Conservation (phyloP, 2,113 vertebrate species). For the Glaucomys volans region DNA sequence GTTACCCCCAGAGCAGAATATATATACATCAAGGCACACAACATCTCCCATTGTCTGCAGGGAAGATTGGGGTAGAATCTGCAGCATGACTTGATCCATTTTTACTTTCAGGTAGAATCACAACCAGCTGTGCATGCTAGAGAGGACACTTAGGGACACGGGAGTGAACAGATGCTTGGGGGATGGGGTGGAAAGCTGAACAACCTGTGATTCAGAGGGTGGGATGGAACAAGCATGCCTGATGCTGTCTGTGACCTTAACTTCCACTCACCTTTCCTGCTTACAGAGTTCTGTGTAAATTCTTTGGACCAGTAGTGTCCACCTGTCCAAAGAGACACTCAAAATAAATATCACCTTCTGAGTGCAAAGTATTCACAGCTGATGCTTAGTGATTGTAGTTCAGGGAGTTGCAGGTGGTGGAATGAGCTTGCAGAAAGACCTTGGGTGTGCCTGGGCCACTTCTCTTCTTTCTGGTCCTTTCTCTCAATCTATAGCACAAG, state of each 20-base stretch:
- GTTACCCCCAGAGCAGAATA: accelerated
- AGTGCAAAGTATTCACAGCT: neutral
- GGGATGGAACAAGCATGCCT: accelerated
- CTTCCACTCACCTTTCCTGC: accelerated
- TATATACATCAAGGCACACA: accelerated
- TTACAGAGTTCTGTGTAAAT: neutral
- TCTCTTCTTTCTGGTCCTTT: neutral
- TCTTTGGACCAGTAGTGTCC: neutral
- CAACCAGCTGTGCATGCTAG: neutral
- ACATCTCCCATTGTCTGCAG: neutral
- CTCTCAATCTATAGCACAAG: neutral
- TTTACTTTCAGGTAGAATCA: neutral
- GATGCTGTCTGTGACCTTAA: accelerated
- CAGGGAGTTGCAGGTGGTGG: neutral
- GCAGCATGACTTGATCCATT: accelerated
- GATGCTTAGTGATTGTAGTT: neutral
- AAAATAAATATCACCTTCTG: neutral
- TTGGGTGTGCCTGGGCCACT: neutral
- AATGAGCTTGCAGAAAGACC: neutral
- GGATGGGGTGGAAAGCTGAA: neutral
- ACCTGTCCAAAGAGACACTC: neutral
- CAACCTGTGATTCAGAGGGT: too few relatives aligned
- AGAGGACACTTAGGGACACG: accelerated
- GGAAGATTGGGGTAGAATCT: neutral
- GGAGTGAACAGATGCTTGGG: accelerated